These are phyloP conservation scores for Montipora cactus DNA, from an alignment of 64 coral and sea anemone genomes.

Conservation along the genomic window DNA sequence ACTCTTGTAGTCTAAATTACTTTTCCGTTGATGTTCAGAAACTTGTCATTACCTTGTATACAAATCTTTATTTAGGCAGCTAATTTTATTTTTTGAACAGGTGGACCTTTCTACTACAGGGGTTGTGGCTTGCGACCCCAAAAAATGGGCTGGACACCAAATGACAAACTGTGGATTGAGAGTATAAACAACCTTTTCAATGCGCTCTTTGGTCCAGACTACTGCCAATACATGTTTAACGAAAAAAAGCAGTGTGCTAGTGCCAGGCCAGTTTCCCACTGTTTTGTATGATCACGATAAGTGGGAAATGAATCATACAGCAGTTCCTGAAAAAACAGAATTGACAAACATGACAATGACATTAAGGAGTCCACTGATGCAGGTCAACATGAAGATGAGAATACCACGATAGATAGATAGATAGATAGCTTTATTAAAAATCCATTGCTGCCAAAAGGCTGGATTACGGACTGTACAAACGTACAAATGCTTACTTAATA, in stretches of 20 bases:
- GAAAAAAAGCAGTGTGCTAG: neutral
- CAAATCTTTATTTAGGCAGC: too few relatives aligned
- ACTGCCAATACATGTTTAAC: constrained; percentile 25
- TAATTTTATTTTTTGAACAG: neutral
- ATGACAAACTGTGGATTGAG: constrained; percentile 20
- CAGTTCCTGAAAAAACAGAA: neutral
- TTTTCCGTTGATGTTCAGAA: too few relatives aligned
- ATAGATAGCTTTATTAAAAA: too few relatives aligned
- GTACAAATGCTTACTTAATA: too few relatives aligned
- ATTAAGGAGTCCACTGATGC: neutral
- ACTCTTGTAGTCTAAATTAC: too few relatives aligned
- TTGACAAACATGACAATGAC: neutral
- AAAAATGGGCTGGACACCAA: constrained; percentile 12
- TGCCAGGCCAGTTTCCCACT: neutral
- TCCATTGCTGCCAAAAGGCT: too few relatives aligned
- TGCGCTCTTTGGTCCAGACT: constrained; percentile 57
- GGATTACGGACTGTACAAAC: too few relatives aligned
- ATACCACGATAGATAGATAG: neutral
- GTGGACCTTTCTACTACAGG: constrained; percentile 16
- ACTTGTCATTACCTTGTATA: too few relatives aligned
- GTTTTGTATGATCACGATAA: neutral
- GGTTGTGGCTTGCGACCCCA: constrained; percentile 57
- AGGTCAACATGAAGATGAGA: neutral
- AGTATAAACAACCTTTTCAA: constrained; percentile 36
- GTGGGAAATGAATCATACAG: neutral